Percentiles rank a stretch among this genome's conserved stretches.
Evolutionary conservation across 2,888 invertebrate species (phyloP).

Genomic region (Melitaea athalia): DNA sequence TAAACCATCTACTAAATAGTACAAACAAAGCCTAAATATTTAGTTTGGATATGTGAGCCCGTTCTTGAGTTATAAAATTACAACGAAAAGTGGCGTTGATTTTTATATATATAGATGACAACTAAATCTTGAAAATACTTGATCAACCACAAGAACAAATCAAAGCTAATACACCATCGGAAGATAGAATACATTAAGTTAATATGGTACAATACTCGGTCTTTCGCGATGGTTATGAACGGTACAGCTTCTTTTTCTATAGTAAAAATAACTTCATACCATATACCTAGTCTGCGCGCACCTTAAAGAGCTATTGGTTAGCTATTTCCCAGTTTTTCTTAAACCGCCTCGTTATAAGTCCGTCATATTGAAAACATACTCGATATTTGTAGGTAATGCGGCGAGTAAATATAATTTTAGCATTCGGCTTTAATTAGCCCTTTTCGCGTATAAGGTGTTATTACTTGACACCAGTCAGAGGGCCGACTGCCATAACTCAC

Average conservation of each 20-base stretch:
- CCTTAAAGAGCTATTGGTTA: constrained; percentile 38
- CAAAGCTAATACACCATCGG: background rate
- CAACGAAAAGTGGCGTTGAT: no score
- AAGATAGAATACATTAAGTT: background rate
- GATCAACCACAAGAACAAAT: background rate
- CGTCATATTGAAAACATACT: constrained; percentile 37
- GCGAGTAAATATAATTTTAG: constrained; percentile 42
- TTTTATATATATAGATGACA: no score
- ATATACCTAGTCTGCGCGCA: constrained; percentile 20
- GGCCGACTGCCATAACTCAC: constrained; percentile 9
- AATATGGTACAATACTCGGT: constrained; percentile 10
- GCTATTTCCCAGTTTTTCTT: constrained; percentile 37
- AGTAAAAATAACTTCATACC: constrained; percentile 5
- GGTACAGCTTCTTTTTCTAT: constrained; percentile 15
- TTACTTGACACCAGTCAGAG: constrained; percentile 38
- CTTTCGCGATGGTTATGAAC: constrained; percentile 22
- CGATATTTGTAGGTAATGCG: constrained; percentile 31
- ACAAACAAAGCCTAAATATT: no score
- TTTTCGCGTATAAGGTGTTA: constrained; percentile 40
- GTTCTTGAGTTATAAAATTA: no score
- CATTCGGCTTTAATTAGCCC: constrained; percentile 46
- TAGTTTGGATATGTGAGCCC: no score
- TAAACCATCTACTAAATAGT: no score
- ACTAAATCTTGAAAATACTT: background rate
- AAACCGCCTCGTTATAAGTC: constrained; percentile 28